phyloP scores from a whole-genome alignment of 2,797 vertebrate genomes.

The Intellagama lesueurii region DNA sequence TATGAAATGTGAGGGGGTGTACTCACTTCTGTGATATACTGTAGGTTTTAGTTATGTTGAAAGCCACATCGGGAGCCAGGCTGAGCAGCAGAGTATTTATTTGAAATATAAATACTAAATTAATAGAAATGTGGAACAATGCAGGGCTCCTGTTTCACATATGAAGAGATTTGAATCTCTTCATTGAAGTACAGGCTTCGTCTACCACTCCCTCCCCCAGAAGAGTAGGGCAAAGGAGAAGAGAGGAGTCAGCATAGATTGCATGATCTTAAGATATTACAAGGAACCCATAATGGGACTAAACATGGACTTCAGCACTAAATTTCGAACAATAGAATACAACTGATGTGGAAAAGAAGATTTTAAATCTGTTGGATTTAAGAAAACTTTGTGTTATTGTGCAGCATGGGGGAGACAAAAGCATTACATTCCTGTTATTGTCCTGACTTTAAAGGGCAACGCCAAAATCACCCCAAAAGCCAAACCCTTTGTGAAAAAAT shows the following conservation, averaged over 20 bases:
- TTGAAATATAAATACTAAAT: neutral
- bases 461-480: slow-evolving; percentile 43
- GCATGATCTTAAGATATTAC: neutral
- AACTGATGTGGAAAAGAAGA: neutral
- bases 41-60: neutral
- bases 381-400: slow-evolving; percentile 31
- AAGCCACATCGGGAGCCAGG: neutral
- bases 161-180: neutral
- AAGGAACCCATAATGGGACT: neutral
- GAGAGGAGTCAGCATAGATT: neutral
- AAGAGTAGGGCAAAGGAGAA: neutral
- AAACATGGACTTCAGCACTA: neutral
- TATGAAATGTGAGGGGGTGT: no score
- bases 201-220: neutral
- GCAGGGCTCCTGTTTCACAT: neutral
- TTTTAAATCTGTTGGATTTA: slow-evolving; percentile 33
- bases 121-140: neutral
- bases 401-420: slow-evolving; percentile 22
- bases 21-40: no score
- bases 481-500: slow-evolving; percentile 57
- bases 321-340: neutral
- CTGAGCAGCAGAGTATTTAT: neutral
- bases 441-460: slow-evolving; percentile 44
- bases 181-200: neutral
- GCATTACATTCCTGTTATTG: slow-evolving; percentile 33